Conservation (phyloP, 2,797 vertebrate species). For the Trachurus trachurus region DNA sequence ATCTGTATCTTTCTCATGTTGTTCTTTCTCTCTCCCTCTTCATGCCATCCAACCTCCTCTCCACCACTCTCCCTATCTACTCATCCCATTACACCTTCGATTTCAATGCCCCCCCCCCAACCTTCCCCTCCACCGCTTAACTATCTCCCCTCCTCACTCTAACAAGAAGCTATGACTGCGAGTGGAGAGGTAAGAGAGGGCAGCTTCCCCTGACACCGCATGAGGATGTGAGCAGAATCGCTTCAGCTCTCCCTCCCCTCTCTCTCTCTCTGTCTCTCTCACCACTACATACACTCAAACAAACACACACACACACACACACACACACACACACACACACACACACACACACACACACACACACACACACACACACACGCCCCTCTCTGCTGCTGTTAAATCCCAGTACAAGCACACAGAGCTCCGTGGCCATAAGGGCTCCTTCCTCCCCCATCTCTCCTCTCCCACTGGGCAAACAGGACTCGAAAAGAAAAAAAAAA, state of each 20-base stretch:
- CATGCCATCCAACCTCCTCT: conserved; percentile 13
- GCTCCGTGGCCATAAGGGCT: conserved; percentile 68
- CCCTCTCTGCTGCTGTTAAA: conserved; percentile 66
- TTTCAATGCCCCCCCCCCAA: conserved; percentile 33
- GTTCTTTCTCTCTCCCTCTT: conserved; percentile 29
- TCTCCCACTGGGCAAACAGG: conserved; percentile 67
- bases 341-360: too few relatives aligned
- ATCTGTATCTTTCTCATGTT: conserved; percentile 30
- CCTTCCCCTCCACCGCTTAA: conserved; percentile 13
- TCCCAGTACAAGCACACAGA: conserved; percentile 66
- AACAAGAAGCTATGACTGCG: conserved; percentile 59
- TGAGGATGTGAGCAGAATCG: conserved; percentile 85
- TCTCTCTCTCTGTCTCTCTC: conserved; percentile 1
- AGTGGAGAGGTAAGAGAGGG: conserved; percentile 62
- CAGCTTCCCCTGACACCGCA: conserved; percentile 78
- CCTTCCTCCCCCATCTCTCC: background rate
- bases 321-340: conserved; percentile 31
- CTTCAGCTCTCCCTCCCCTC: conserved; percentile 42
- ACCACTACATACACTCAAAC: conserved; percentile 17
- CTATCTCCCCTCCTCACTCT: conserved; percentile 36
- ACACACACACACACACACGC: conserved; percentile 28
- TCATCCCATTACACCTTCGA: conserved; percentile 53
- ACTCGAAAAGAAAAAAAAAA: conserved; percentile 41
- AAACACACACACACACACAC: conserved; percentile 30
- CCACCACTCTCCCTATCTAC: conserved; percentile 13